These are phyloP conservation scores for Schizotus pectinicornis DNA, from an alignment of 2,888 invertebrate genomes.

Conservation along the genomic window DNA sequence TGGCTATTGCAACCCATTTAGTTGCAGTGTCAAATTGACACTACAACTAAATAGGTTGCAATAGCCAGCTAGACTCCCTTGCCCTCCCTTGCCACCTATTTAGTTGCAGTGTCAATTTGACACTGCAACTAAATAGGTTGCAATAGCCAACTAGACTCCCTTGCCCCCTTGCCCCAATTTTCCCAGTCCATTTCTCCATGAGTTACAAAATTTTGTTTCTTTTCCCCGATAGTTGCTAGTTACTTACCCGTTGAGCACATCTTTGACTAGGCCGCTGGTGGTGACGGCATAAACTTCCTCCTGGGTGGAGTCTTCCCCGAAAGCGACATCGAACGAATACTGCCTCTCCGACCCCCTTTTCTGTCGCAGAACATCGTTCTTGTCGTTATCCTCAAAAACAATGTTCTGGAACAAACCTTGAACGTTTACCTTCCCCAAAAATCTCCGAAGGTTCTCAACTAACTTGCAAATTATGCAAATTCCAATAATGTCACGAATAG, in stretches of 20 bases:
- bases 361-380: slow-evolving; percentile 69
- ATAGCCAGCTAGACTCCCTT: no score
- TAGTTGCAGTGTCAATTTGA: no score
- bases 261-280: slow-evolving; percentile 83
- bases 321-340: slow-evolving; percentile 89
- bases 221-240: not conserved
- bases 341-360: slow-evolving; percentile 79
- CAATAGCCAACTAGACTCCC: no score
- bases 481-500: no score
- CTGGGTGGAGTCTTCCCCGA: slow-evolving; percentile 86
- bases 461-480: slow-evolving; percentile 21
- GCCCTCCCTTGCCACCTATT: no score
- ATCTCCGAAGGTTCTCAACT: not conserved
- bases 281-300: slow-evolving; percentile 88
- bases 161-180: no score
- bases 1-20: no score
- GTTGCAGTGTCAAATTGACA: no score
- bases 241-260: slow-evolving; percentile 70
- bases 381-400: slow-evolving; percentile 70
- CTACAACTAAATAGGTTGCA: no score
- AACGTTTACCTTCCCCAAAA: not conserved
- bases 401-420: slow-evolving; percentile 62
- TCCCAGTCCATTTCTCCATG: no score
- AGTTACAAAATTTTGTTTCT: not conserved
- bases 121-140: no score